phyloP scores from a whole-genome alignment of 2,888 invertebrate species.

The Meganola albula region DNA sequence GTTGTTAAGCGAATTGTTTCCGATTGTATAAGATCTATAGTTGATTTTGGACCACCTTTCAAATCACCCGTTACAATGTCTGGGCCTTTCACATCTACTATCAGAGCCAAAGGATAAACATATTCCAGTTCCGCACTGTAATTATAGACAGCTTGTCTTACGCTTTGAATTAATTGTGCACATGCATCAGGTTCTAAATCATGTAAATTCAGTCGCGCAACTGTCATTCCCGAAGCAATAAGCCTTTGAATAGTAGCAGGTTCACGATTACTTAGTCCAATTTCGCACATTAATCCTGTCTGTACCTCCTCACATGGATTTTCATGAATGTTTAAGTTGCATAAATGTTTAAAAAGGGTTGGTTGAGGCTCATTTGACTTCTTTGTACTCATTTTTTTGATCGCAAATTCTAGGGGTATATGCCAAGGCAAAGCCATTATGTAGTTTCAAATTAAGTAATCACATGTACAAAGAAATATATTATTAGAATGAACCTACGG shows the following conservation, averaged over 20 bases:
- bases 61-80: constrained; percentile 63
- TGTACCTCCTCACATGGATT: constrained; percentile 62
- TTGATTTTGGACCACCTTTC: constrained; percentile 53
- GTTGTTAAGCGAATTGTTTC: constrained; percentile 67
- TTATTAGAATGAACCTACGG: too few species aligned
- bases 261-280: constrained; percentile 54
- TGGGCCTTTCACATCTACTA: constrained; percentile 61
- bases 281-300: constrained; percentile 68
- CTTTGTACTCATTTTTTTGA: constrained; percentile 34
- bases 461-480: too few species aligned
- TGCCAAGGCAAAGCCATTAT: constrained; percentile 67
- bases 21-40: constrained; percentile 50
- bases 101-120: constrained; percentile 67
- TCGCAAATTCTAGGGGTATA: constrained; percentile 54
- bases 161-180: constrained; percentile 60
- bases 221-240: constrained; percentile 67
- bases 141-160: constrained; percentile 67
- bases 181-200: constrained; percentile 63
- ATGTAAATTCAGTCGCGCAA: constrained; percentile 63
- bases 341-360: constrained; percentile 54
- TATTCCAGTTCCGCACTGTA: constrained; percentile 67
- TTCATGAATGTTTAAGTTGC: constrained; percentile 51
- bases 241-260: constrained; percentile 59
- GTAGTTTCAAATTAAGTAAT: too few species aligned
- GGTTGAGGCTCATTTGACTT: constrained; percentile 30